Conservation (phyloP, 2,113 vertebrate genomes). For the Morone saxatilis region DNA sequence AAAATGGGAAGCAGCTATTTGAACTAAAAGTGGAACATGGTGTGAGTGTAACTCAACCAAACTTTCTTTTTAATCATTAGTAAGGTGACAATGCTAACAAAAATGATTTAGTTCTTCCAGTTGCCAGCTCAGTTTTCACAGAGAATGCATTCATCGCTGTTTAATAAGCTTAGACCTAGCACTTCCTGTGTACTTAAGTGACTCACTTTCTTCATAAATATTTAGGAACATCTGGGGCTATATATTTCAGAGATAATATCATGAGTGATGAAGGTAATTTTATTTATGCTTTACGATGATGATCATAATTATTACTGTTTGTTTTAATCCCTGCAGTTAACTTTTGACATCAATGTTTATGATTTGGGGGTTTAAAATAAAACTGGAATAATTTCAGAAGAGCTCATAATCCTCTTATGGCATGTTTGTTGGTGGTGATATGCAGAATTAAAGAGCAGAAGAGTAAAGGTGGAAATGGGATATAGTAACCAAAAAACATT, state of each 20-base stretch:
- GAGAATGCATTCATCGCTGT: not conserved
- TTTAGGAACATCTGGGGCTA: not conserved
- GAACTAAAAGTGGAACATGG: not conserved
- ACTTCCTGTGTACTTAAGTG: not conserved
- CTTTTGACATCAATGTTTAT: conserved; percentile 17
- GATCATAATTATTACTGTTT: not conserved
- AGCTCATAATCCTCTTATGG: conserved; percentile 26
- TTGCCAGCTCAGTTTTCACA: not conserved
- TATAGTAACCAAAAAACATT: too few relatives aligned
- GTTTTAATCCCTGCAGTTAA: not conserved
- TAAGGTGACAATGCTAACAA: not conserved
- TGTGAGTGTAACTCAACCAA: not conserved
- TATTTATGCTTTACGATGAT: not conserved
- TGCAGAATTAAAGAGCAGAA: conserved; percentile 1
- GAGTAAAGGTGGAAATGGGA: not conserved
- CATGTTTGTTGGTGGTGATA: not conserved
- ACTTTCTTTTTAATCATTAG: not conserved
- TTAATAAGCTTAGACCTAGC: not conserved
- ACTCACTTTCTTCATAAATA: not conserved
- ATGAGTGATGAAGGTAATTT: not conserved
- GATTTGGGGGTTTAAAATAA: not conserved
- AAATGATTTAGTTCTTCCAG: not conserved
- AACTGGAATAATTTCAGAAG: conserved; percentile 10
- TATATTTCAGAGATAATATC: not conserved
- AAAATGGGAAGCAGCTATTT: not conserved